Percentiles rank a stretch among this genome's conserved stretches.
phyloP scores from a whole-genome alignment of 2,797 vertebrate species.

The Lerista edwardsae region DNA sequence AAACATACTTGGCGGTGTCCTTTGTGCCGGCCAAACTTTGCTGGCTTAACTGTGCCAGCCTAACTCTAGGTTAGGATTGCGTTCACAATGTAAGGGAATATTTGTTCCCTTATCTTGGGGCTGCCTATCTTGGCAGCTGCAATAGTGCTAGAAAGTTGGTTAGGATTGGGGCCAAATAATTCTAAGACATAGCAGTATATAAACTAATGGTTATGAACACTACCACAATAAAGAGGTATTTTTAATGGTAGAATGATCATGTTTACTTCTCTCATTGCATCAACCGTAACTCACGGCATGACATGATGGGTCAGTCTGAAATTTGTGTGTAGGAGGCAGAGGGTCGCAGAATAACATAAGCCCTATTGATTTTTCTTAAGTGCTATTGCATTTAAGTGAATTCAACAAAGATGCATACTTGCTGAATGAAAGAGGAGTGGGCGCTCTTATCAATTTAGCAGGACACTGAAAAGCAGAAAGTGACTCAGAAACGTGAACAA shows the following conservation, averaged over 20 bases:
- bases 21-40: too few species aligned
- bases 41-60: too few species aligned
- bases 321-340: slow-evolving; percentile 66
- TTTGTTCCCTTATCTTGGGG: too few species aligned
- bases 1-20: too few species aligned
- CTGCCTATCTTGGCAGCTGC: too few species aligned
- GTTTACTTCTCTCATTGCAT: slow-evolving; percentile 60
- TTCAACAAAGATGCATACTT: slow-evolving; percentile 55
- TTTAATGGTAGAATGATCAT: slow-evolving; percentile 46
- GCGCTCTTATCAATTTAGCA: slow-evolving; percentile 64
- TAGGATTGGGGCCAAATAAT: too few species aligned
- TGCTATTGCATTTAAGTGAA: slow-evolving; percentile 74
- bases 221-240: not conserved
- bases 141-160: too few species aligned
- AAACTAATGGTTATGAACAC: slow-evolving; percentile 18
- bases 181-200: not conserved
- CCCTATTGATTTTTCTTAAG: slow-evolving; percentile 78
- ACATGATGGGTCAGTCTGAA: slow-evolving; percentile 65
- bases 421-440: slow-evolving; percentile 39
- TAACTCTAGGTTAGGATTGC: too few species aligned
- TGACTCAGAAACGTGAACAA: slow-evolving; percentile 67
- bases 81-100: too few species aligned
- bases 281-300: slow-evolving; percentile 46
- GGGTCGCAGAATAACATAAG: slow-evolving; percentile 65
- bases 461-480: slow-evolving; percentile 60